Evolutionary conservation across 2,888 invertebrate genomes (phyloP), one percentile per base, ranked within the genome.

Genomic region (Aelia acuminata): DNA sequence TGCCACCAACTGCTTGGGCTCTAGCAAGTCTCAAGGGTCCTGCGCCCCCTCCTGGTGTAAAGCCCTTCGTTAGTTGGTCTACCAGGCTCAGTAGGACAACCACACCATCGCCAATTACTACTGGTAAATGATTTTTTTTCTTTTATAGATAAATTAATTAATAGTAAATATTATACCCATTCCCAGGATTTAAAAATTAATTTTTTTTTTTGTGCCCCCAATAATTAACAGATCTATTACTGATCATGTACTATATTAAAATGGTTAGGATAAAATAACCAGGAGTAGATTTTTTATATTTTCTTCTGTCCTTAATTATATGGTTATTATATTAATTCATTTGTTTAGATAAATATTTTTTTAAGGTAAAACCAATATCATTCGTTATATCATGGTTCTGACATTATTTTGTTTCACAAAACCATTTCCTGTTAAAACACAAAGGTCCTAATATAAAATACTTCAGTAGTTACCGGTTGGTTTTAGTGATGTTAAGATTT

Each of bases 61-160:
- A 89, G 70, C 90, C 90, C 11, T 84, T 90, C 35, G 87, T 84
- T 75, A 87, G 20, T 75, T 90, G 90, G 90, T 90, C 90, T 0
- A 88, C 89, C 49, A 88, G 89, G 84, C 88, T 90, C 31, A 49
- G 57, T 31, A 89, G 87, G 84, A 50, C 88, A 26, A 88, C 89
- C 20, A 84, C 88, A 31, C 84, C 84, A 5, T 48, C 85, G 7
- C 39, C 87, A 70, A 84, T 43, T 35, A 75, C 86, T 47, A 88
- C 84, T 53, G 84, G 84, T 88, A 88, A 48, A 43, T 7, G 22
- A 70, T 26, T 85, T 35, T 22, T 85, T 47, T 49, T 47, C 80
- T 43, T 80, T 43, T 43, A 43, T n/a, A n/a, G n/a, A n/a, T n/a
- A n/a, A n/a, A n/a, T n/a, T n/a, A n/a, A n/a, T n/a, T n/a, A n/a